Conservation (phyloP, 1,140 invertebrate species). For the Helicoverpa armigera region DNA sequence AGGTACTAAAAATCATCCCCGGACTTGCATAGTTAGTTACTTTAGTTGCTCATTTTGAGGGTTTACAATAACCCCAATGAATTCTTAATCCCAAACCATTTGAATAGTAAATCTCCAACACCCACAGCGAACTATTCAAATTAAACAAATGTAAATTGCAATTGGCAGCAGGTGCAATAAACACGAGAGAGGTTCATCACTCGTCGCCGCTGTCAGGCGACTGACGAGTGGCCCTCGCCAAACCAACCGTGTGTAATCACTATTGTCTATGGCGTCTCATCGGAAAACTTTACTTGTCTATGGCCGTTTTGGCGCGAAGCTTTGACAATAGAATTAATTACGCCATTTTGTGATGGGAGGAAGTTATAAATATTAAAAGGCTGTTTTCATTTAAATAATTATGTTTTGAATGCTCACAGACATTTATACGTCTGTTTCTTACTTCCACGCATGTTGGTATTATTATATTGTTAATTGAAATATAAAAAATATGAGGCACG, state of each 20-base stretch:
- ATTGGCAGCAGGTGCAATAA: slow-evolving; percentile 48
- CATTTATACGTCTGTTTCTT: background rate
- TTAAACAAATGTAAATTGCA: slow-evolving; percentile 37
- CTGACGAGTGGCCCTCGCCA: slow-evolving; percentile 77
- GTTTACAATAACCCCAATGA: too few species aligned
- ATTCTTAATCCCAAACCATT: too few species aligned
- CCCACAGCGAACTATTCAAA: slow-evolving; percentile 11
- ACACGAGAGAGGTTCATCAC: slow-evolving; percentile 75
- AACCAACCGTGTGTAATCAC: slow-evolving; percentile 82
- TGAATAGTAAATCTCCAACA: too few species aligned
- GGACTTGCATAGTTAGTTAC: too few species aligned
- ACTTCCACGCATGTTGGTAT: background rate
- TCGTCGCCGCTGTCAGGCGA: slow-evolving; percentile 75
- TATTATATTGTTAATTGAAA: background rate
- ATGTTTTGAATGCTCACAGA: slow-evolving; percentile 2
- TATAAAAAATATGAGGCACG: slow-evolving; percentile 11
- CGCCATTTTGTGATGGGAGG: slow-evolving; percentile 16
- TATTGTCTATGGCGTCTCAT: slow-evolving; percentile 84
- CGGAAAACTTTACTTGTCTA: slow-evolving; percentile 84
- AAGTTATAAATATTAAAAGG: slow-evolving; percentile 14
- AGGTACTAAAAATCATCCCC: too few species aligned
- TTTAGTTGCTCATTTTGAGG: too few species aligned
- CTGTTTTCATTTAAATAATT: slow-evolving; percentile 36
- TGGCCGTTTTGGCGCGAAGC: slow-evolving; percentile 63
- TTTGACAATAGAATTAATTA: slow-evolving; percentile 44